A percentile compares a stretch with the other conserved stretches of the same genome.
Evolutionary conservation across 2,888 invertebrate species (phyloP).

Genomic region (Glyphotaelius pellucidus): DNA sequence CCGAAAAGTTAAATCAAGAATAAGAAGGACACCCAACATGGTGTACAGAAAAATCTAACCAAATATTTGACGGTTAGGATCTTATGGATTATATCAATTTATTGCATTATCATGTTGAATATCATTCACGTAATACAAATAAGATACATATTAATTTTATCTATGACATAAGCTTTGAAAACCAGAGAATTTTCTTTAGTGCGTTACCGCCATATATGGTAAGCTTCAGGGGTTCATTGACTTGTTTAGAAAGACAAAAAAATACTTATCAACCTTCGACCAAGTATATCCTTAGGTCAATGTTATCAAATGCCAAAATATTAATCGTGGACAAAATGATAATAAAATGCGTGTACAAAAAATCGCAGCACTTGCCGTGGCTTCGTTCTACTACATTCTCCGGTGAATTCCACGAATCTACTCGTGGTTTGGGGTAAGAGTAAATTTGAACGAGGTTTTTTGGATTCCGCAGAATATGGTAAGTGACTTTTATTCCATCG

Average conservation of each 20-base stretch:
- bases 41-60: background rate
- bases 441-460: background rate
- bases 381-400: background rate
- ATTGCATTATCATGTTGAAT: too few species aligned
- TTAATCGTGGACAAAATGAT: background rate
- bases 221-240: background rate
- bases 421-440: background rate
- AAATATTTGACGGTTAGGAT: background rate
- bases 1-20: background rate
- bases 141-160: too few species aligned
- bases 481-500: conserved; percentile 32
- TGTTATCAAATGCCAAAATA: background rate
- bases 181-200: background rate
- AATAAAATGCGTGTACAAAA: background rate
- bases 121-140: too few species aligned
- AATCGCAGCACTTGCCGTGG: background rate
- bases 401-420: background rate
- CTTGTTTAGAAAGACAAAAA: background rate
- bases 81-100: too few species aligned
- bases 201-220: too few species aligned
- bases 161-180: too few species aligned
- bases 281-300: too few species aligned
- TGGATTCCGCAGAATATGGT: conserved; percentile 13
- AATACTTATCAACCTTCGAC: too few species aligned
- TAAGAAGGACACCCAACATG: background rate